These are phyloP conservation scores for Macaria liturata DNA, from an alignment of 2,888 invertebrate genomes.

Conservation along the genomic window DNA sequence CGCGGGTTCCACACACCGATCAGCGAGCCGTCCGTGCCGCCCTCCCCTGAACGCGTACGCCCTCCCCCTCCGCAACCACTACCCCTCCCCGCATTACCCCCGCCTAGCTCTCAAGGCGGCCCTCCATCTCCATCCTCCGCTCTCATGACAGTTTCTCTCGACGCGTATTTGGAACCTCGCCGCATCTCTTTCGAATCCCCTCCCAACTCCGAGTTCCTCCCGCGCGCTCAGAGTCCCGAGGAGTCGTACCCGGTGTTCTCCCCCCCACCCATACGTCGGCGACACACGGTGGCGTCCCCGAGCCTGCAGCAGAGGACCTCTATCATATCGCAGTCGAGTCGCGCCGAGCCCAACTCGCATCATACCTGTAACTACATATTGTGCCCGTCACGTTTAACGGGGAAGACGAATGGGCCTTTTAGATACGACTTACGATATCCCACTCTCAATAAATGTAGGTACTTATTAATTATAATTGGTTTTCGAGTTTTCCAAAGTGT, in stretches of 20 bases:
- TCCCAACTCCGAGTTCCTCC: slow-evolving; percentile 87
- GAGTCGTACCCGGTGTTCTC: slow-evolving; percentile 94
- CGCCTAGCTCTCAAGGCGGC: slow-evolving; percentile 55
- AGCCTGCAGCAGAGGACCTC: slow-evolving; percentile 87
- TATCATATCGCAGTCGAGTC: slow-evolving; percentile 89
- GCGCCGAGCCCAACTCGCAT: slow-evolving; percentile 89
- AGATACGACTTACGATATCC: slow-evolving; percentile 10
- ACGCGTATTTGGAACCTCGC: slow-evolving; percentile 93
- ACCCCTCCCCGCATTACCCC: slow-evolving; percentile 67
- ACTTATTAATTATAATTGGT: no score
- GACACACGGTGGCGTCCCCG: slow-evolving; percentile 81
- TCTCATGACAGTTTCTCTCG: slow-evolving; percentile 91
- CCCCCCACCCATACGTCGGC: slow-evolving; percentile 90
- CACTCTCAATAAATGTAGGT: no score
- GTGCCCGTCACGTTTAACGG: slow-evolving; percentile 20
- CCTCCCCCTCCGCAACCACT: slow-evolving; percentile 84
- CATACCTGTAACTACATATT: slow-evolving; percentile 91
- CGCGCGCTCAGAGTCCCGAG: slow-evolving; percentile 87
- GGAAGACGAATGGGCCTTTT: slow-evolving; percentile 8
- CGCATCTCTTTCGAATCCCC: slow-evolving; percentile 92
- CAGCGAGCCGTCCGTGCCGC: slow-evolving; percentile 79
- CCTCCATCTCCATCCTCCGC: slow-evolving; percentile 93
- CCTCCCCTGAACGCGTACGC: slow-evolving; percentile 61
- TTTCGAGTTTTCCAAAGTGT: not conserved
- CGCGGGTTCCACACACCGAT: slow-evolving; percentile 92